Evolutionary conservation across 1,140 invertebrate genomes (phyloP), one percentile per base, ranked within the genome.

Genomic region (Neotoxoptera formosana): DNA sequence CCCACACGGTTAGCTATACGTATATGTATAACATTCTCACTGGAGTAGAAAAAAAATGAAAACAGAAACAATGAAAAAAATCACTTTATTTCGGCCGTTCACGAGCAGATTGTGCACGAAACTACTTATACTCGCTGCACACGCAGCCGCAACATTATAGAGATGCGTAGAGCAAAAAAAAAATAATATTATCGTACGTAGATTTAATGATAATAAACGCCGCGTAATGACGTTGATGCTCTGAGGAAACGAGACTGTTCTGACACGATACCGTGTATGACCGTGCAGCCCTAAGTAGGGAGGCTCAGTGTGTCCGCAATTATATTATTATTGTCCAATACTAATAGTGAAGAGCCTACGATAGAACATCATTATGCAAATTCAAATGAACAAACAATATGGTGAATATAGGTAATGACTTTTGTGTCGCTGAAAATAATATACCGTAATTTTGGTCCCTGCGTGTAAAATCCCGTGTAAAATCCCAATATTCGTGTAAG

Each of bases 11-110:
- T 56, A 56, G n/a, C 7, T 56, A 56, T 30, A 25, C 53, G 11
- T 89, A 89, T 89, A 76, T 56, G n/a, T 36, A 21, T 36, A 56
- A 25, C 25, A 41, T 34, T 89, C 51, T 89, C 51, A 36, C 21
- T 7, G 23, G 88, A 89, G 25, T 36, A 56, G 34, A 56, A 89
- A 34, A 56, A 89, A 36, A 34, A 60, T 67, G 60, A 67, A 67
- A 76, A n/a, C 60, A 76, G 60, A 76, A 76, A 76, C 60, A 34
- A 76, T 76, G 60, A 53, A 51, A 51, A 88, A 88, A 88, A 34
- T 34, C 47, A 47, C 45, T 47, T 48, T 47, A 87, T 51, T 88
- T 88, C 17, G 87, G 9, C 25, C n/a, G 86, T 34, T 89, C 3
- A 8, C 2, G 48, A 51, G 36, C 34, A 30, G 47, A 53, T 89